Base-by-base conservation (phyloP, 2,888 invertebrate genomes). In the Petrophora chlorosata region DNA sequence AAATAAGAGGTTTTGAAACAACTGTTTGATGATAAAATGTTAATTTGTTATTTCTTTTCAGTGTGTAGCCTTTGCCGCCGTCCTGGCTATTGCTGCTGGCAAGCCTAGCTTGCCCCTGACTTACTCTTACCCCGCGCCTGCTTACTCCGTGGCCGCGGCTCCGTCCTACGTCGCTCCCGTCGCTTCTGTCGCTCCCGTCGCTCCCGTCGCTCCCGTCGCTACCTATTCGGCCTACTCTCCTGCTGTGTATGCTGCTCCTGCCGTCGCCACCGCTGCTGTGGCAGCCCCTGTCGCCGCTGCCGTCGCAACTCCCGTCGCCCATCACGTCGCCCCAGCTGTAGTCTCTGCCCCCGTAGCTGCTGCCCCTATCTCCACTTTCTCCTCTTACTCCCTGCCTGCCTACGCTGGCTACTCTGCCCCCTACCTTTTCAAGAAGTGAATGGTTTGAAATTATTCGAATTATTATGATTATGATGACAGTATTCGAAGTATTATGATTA, bases 11-110 rank as follows among this genome's bases (percentile, higher is more conserved):
- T n/a, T n/a, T n/a, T n/a, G n/a, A n/a, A n/a, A n/a, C n/a, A n/a
- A n/a, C n/a, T n/a, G n/a, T n/a, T n/a, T n/a, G n/a, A n/a, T n/a
- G n/a, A n/a, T n/a, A n/a, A n/a, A n/a, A n/a, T n/a, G n/a, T n/a
- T n/a, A n/a, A n/a, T n/a, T n/a, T 28, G 29, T 35, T n/a, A 4
- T 46, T 36, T 40, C 38, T 12, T 68, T 70, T 14, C 56, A 76
- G 76, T 48, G 36, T 34, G 60, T 76, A 44, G 56, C 68, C 29
- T 62, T 76, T 45, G 63, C 70, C 47, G 63, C 70, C 53, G 51
- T 73, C 35, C 54, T 74, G 80, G 69, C 85, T 68, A 3, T 84
- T 65, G 53, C 79, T 70, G 63, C 82, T 71, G 69, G 83, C 70
- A 70, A 82, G 73, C 44, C 87, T n/a, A 28, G 22, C 38, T 44